These are phyloP conservation scores for Linurgus olivaceus DNA, from an alignment of 2,797 vertebrate genomes.

Conservation along the genomic window DNA sequence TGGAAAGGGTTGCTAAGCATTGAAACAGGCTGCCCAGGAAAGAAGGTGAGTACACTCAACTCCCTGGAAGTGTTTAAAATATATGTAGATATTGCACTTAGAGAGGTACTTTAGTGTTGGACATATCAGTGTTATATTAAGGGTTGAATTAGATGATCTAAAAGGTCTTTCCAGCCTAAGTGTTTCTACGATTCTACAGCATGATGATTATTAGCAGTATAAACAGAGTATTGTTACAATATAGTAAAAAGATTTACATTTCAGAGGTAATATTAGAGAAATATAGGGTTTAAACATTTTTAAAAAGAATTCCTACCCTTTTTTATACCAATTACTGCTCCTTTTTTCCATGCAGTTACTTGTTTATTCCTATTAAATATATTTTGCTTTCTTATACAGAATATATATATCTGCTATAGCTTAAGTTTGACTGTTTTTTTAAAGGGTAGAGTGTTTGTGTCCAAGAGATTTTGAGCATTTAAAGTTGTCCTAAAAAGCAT, in stretches of 20 bases:
- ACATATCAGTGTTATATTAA: not conserved
- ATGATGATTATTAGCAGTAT: not conserved
- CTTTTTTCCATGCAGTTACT: not conserved
- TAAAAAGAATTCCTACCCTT: not conserved
- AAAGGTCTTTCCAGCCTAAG: not conserved
- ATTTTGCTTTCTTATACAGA: not conserved
- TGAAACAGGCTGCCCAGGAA: not conserved
- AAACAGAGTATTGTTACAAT: not conserved
- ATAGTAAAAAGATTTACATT: not conserved
- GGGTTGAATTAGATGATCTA: not conserved
- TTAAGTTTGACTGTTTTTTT: not conserved
- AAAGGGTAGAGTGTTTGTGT: not conserved
- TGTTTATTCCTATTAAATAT: not conserved
- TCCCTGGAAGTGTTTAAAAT: not conserved
- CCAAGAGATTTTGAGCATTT: not conserved
- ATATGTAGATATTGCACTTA: not conserved
- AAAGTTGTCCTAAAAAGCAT: not conserved
- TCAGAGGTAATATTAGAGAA: not conserved
- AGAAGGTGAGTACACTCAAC: not conserved
- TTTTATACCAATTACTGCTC: not conserved
- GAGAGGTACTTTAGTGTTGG: not conserved
- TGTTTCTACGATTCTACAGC: too few species aligned
- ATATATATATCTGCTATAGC: not conserved
- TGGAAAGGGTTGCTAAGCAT: not conserved
- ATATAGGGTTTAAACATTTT: too few species aligned